A percentile compares a stretch with the other conserved stretches of the same genome.
These are phyloP conservation scores for Xestia xanthographa DNA, from an alignment of 2,888 invertebrate species.

Conservation along the genomic window DNA sequence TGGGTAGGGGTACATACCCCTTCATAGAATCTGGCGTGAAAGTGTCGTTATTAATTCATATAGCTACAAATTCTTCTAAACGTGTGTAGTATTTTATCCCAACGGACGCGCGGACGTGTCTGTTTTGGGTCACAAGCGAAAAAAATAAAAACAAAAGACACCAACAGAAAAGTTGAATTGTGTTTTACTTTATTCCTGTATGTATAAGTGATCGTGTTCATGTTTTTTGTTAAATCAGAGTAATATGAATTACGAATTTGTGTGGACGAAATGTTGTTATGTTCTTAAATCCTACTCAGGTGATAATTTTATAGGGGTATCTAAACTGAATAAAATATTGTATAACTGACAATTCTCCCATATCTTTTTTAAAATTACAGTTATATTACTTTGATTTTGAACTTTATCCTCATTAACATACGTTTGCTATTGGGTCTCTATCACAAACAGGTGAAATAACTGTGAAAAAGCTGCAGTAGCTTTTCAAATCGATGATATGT, in stretches of 20 bases:
- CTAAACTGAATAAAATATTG: no score
- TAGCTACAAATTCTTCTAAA: slow-evolving; percentile 2
- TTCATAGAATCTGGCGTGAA: slow-evolving; percentile 28
- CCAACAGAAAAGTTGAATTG: background rate
- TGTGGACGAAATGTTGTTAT: no score
- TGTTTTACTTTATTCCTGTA: background rate
- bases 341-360: no score
- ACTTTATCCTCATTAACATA: background rate
- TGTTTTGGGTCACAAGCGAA: background rate
- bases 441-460: no score
- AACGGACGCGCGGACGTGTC: background rate
- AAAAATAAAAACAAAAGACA: background rate
- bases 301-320: no score
- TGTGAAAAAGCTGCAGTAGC: background rate
- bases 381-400: background rate
- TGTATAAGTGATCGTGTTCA: background rate
- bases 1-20: slow-evolving; percentile 7
- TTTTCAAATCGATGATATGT: slow-evolving; percentile 20
- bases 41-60: slow-evolving; percentile 46
- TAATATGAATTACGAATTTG: no score
- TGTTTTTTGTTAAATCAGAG: background rate
- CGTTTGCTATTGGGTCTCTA: background rate
- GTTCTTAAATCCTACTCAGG: no score
- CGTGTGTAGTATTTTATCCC: background rate
- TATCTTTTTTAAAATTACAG: no score